A percentile compares a stretch with the other conserved stretches of the same genome.
These are phyloP conservation scores for Corythornis cristatus DNA, from an alignment of 2,113 vertebrate species.

Conservation along the genomic window DNA sequence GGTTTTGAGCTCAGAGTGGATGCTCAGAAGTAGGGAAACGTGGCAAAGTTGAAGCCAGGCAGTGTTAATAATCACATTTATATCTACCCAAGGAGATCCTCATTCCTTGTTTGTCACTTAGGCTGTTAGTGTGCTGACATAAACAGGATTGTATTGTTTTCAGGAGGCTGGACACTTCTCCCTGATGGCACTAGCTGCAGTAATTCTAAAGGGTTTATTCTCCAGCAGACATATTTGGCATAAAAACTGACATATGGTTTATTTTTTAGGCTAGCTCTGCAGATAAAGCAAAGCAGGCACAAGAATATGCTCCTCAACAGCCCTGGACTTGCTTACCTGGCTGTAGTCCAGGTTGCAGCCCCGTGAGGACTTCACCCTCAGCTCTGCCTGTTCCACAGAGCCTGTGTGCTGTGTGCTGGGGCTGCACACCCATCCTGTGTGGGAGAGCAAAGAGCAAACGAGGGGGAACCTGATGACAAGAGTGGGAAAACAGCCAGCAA, in stretches of 20 bases:
- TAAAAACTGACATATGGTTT: neutral
- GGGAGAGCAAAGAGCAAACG: neutral
- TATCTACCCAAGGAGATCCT: neutral
- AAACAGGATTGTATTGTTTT: neutral
- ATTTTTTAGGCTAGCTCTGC: neutral
- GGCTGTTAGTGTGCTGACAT: neutral
- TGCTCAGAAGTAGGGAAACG: rapidly evolving
- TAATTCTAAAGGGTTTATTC: neutral
- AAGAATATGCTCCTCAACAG: neutral
- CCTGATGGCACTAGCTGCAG: neutral
- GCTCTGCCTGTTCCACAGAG: neutral
- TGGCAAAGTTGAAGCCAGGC: neutral
- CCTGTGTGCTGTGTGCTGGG: neutral
- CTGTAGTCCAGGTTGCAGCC: neutral
- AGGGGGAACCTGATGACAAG: neutral
- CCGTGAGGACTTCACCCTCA: neutral
- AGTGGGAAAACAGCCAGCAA: neutral
- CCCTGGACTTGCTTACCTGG: neutral
- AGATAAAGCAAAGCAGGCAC: neutral
- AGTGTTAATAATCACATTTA: neutral
- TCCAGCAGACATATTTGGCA: neutral
- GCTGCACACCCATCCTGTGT: neutral
- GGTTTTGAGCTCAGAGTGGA: neutral
- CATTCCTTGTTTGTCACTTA: neutral
- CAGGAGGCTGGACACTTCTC: neutral